Base-by-base conservation (phyloP, 1,140 invertebrate genomes). In the Apolygus lucorum region DNA sequence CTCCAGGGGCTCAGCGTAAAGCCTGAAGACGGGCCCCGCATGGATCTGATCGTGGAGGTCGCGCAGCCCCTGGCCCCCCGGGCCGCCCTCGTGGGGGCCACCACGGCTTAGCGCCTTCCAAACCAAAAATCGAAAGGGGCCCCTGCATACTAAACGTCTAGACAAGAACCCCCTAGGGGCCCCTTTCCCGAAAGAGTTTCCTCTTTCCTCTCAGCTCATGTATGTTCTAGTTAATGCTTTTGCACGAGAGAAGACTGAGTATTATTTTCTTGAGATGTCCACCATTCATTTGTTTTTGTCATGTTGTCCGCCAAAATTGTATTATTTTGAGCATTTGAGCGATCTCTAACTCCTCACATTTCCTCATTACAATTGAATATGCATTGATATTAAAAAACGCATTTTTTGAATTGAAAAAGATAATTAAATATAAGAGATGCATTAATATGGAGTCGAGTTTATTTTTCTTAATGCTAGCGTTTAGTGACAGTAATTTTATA, bases 1-100 rank as follows among this genome's bases (percentile, higher is more conserved):
- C 75, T 85, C n/a, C 80, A 83, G 72, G 72, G 82, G 76, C 74
- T 81, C 74, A 76, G 79, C 77, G 74, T 81, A 78, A 70, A 81
- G 17, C 42, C 76, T 52, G 70, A 79, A 63, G 70, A 72, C 70
- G 14, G 72, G 63, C 65, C 77, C 24, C 69, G 76, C 34, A 75
- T 78, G 28, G 54, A 69, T 21, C 49, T 74, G 62, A 76, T 74
- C 14, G 79, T 83, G 52, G 80, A 82, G 71, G 77, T 81, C n/a
- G 78, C 80, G 42, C 79, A 82, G 70, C 79, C 80, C 79, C 29
- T 26, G 28, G 21, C 17, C 68, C 1, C 54, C n/a, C n/a, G n/a
- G n/a, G n/a, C n/a, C n/a, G n/a, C n/a, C n/a, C n/a, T n/a, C n/a
- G n/a, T n/a, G n/a, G n/a, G n/a, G n/a, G n/a, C n/a, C n/a, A n/a